Base-by-base conservation (phyloP, 1,140 invertebrate species). In the Ladona fulva region DNA sequence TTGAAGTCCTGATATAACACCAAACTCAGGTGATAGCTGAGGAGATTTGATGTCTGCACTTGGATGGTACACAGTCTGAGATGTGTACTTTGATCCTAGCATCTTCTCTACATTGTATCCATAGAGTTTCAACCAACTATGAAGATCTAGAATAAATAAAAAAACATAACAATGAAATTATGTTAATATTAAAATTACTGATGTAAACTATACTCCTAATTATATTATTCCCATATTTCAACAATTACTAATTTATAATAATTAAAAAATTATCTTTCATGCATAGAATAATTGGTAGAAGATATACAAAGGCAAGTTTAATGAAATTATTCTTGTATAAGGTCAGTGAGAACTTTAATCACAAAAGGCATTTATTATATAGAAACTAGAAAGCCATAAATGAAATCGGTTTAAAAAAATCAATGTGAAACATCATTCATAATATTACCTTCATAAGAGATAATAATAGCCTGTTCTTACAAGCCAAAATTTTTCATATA, bases 91-190 rank as follows among this genome's bases (percentile, higher is more conserved):
- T 0, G 91, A 92, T 25, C 94, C 94, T 79, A 96, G 90, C 89
- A 97, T 95, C 78, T 92, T 92, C 24, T 89, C 86, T 37, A 97
- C 87, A 82, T 97, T 93, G 82, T 94, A 97, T 22, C 95, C 95
- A 82, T 95, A 96, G 0, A 97, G 86, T 79, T 92, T 89, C 78
- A 97, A 84, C 96, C 96, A 97, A 77, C 91, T 92, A 7, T 90
- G 88, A 22, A 97, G 84, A 82, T 93, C 94, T 89, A 82, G n/a
- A 85, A 84, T 80, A 73, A 42, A 82, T 80, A 78, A 79, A 81
- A n/a, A 76, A 76, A 74, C 78, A 74, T 59, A 24, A 3, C 76
- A 42, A 75, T 76, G 1, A 19, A 76, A 59, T 19, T n/a, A n/a
- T n/a, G n/a, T n/a, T n/a, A n/a, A n/a, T 14, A 66, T 66, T 66